Base-by-base conservation (phyloP, 2,888 invertebrate genomes). In the Nipponacmea schrenckii region DNA sequence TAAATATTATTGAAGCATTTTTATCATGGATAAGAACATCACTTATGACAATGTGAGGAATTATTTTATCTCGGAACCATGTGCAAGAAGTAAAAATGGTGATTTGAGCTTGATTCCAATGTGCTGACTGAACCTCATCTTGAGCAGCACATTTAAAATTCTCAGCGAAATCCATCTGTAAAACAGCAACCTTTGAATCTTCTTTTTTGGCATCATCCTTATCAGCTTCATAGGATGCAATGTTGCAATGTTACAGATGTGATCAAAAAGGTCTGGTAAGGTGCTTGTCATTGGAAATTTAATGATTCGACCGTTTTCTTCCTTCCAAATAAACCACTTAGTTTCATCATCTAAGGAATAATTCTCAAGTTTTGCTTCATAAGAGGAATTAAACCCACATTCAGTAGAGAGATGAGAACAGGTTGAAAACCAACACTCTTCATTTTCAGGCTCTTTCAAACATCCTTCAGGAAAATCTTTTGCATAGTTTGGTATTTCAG, bases 121-220 rank as follows among this genome's bases (percentile, higher is more conserved):
- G 69, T 20, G 64, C 64, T 20, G 64, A 69, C 44, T 69, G 5
- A 10, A 64, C 69, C 46, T 69, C 64, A 45, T 69, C 69, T 46
- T 69, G 69, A 8, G 64, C 14, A 27, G 45, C 24, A 63, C 64
- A 39, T 12, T 27, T 39, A 26, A 1, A 69, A 45, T 69, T 69
- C 44, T 69, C 64, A 17, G 69, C 69, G 17, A 46, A 64, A 48
- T 69, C 64, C 64, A 69, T 64, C 64, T 69, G 45, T n/a, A 68
- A 62, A 14, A 68, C 62, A 24, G 69, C 69, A 17, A 64, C 2
- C 5, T 17, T 69, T 4, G 31, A 27, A 65, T 63, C 24, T 0
- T 10, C 27, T 10, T 15, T 5, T 15, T 63, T 63, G 27, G 24
- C 63, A 14, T 63, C 27, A 17, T 27, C 14, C 20, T 63, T 63